These are phyloP conservation scores for Oncorhynchus masou DNA, from an alignment of 2,113 vertebrate genomes.

Conservation along the genomic window DNA sequence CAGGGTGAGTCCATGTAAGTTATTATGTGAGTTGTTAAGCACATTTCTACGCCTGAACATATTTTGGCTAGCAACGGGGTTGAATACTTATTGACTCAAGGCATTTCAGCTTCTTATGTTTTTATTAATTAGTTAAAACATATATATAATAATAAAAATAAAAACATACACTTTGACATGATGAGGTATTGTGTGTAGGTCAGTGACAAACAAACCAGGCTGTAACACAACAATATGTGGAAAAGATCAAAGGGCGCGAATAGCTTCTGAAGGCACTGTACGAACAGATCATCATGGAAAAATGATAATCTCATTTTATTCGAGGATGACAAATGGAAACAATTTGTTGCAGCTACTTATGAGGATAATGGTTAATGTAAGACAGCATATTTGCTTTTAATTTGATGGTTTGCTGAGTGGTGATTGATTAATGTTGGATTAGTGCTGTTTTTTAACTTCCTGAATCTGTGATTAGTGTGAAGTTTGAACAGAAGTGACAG, in stretches of 20 bases:
- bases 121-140: no score
- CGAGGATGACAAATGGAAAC: neutral
- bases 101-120: no score
- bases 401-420: slow-evolving; percentile 1
- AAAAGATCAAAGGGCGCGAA: neutral
- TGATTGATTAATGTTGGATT: slow-evolving; percentile 17
- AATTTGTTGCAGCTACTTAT: slow-evolving; percentile 26
- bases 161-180: no score
- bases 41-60: no score
- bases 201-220: no score
- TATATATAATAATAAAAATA: no score
- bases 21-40: no score
- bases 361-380: slow-evolving; percentile 15
- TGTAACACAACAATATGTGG: no score
- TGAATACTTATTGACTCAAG: neutral
- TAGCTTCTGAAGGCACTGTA: neutral
- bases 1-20: no score
- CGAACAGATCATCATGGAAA: neutral
- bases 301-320: neutral
- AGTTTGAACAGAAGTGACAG: neutral
- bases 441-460: no score
- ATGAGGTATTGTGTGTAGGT: no score
- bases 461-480: slow-evolving; percentile 20
- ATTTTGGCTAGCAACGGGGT: no score
- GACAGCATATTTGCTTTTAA: slow-evolving; percentile 3